These are phyloP conservation scores for Sialia sialis DNA, from an alignment of 2,113 vertebrate genomes.

Conservation along the genomic window DNA sequence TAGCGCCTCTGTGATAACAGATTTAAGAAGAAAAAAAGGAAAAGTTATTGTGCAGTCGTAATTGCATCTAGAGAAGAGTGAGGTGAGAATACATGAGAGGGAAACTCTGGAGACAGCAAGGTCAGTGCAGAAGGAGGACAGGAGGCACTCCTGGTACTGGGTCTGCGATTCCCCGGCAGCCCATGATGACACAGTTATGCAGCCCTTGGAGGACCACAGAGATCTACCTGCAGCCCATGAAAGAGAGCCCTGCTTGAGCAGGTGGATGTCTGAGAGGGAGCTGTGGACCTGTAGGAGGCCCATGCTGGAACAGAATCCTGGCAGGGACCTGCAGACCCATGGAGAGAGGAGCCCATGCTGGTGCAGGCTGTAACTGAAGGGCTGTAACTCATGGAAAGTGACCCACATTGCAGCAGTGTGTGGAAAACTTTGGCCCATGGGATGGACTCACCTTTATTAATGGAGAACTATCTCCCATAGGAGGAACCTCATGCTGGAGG, in stretches of 20 bases:
- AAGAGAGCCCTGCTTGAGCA: not conserved
- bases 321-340: not conserved
- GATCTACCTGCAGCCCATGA: rapidly evolving
- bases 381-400: not conserved
- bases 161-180: not conserved
- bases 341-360: not conserved
- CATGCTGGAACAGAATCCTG: not conserved
- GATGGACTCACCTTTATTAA: rapidly evolving
- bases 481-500: rapidly evolving
- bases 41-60: not conserved
- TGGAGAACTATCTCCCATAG: not conserved
- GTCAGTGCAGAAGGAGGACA: not conserved
- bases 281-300: not conserved
- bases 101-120: too few relatives aligned
- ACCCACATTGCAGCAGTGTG: not conserved
- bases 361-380: not conserved
- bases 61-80: not conserved
- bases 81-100: not conserved
- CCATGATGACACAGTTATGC: not conserved
- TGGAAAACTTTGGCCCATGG: not conserved
- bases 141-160: rapidly evolving
- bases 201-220: not conserved
- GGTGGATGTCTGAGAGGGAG: not conserved
- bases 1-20: not conserved
- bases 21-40: not conserved